A percentile compares a stretch with the other conserved stretches of the same genome.
phyloP scores from a whole-genome alignment of 2,797 vertebrate genomes.

The Gymnodraco acuticeps region DNA sequence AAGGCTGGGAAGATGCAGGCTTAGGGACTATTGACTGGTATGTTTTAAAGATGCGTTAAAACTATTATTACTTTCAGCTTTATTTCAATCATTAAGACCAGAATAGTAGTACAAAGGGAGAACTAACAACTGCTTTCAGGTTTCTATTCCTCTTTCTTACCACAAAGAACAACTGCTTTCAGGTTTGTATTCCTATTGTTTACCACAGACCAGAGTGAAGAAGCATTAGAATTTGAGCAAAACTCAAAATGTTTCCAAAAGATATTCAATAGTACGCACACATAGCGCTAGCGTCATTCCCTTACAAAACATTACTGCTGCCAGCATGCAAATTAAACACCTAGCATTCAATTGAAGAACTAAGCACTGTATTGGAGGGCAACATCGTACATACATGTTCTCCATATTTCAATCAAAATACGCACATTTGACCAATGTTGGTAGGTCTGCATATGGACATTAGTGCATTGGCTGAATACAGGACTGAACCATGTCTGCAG shows the following conservation, averaged over 20 bases:
- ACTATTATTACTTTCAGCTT: neutral
- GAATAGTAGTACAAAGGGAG: constrained; percentile 6
- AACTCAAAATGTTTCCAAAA: no score
- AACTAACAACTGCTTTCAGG: constrained; percentile 17
- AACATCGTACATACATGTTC: neutral
- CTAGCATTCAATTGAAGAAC: neutral
- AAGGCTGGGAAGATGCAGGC: constrained; percentile 1
- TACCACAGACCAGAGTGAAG: neutral
- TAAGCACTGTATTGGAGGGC: neutral
- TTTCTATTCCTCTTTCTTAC: constrained; percentile 22
- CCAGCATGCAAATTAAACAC: neutral
- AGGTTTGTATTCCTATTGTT: constrained; percentile 20
- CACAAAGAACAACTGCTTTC: constrained; percentile 7
- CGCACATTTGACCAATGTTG: neutral
- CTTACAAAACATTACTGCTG: neutral
- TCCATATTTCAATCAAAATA: constrained; percentile 8
- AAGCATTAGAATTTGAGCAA: neutral
- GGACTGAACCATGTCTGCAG: neutral
- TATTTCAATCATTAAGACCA: neutral
- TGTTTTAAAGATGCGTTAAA: neutral
- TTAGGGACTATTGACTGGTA: neutral
- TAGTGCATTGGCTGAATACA: neutral
- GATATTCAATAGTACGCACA: neutral
- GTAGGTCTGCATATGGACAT: neutral
- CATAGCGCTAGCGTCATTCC: constrained; percentile 8